Evolutionary conservation across 2,797 vertebrate genomes (phyloP).

Genomic region (Macropodus opercularis): DNA sequence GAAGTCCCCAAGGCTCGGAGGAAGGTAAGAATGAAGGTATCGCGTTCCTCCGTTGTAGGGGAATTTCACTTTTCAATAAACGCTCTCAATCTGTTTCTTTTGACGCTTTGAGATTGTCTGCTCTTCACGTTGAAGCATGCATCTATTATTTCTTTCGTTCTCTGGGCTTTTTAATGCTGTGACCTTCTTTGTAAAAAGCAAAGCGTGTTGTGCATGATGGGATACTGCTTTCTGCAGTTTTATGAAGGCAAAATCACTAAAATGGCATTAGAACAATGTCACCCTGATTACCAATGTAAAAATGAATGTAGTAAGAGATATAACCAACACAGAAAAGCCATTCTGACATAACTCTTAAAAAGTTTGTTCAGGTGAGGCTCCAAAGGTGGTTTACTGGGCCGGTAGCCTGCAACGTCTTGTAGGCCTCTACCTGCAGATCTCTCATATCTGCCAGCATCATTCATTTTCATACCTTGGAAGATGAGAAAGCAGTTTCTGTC

Average conservation of each 20-base stretch:
- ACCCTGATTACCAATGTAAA: neutral
- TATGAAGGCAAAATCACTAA: neutral
- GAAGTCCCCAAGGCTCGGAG: slow-evolving; percentile 81
- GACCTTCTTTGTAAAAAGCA: no score
- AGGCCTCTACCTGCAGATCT: slow-evolving; percentile 35
- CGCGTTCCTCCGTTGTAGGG: slow-evolving; percentile 40
- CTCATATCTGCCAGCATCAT: slow-evolving; percentile 48
- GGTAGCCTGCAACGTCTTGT: slow-evolving; percentile 41
- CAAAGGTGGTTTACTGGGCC: slow-evolving; percentile 46
- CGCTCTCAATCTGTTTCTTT: neutral
- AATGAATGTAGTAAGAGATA: no score
- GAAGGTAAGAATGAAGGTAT: slow-evolving; percentile 84
- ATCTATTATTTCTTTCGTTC: no score
- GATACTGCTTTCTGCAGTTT: neutral
- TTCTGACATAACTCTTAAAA: slow-evolving; percentile 32
- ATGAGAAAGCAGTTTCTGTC: slow-evolving; percentile 63
- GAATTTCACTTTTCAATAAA: slow-evolving; percentile 59
- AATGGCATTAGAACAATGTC: neutral
- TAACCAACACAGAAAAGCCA: neutral
- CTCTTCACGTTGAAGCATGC: neutral
- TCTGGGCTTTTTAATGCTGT: no score
- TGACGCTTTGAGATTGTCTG: slow-evolving; percentile 2
- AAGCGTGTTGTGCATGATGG: neutral
- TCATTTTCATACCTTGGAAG: slow-evolving; percentile 65
- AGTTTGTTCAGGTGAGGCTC: slow-evolving; percentile 23